Base-by-base conservation (phyloP, 1,140 invertebrate genomes). In the Aphis gossypii region DNA sequence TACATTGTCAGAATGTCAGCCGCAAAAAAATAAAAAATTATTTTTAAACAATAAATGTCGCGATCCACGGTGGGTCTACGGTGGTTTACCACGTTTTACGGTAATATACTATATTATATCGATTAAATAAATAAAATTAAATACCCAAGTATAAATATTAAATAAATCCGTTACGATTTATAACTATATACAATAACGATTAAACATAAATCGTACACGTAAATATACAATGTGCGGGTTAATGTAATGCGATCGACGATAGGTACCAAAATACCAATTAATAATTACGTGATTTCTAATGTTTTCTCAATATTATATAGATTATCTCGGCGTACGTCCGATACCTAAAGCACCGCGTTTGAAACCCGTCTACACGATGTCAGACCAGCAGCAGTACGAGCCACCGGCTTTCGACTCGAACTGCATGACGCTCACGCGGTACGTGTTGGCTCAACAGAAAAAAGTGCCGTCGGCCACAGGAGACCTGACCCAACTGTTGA, bases 401-500 rank as follows among this genome's bases (percentile, higher is more conserved):
- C 89, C 89, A n/a, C 89, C 89, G 89, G 93, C 92, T 25, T 96
- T 99, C 94, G 98, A 99, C 95, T 98, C 98, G 0, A 97, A 99
- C 95, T 98, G 97, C 94, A 98, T 99, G 97, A 99, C 99, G 44
- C 95, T 99, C 94, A 99, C 99, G 18, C 96, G 99, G 87, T 99
- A 98, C 96, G 98, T 99, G 82, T 96, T 99, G 56, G 97, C 97
- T 6, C 98, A 99, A 95, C 99, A 99, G 95, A 96, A 97, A 92
- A 98, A 98, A 95, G 96, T 97, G 41, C 97, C 98, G 90, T 94
- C 95, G 41, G 99, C 99, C 1, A 99, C 98, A 0, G 99, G 99
- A 2, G 99, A 99, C 95, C 96, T 99, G 41, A 99, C 98, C 0
- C 98, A 99, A 95, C 96, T 99, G 30, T 96, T 99, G 4, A 99